Base-by-base conservation (phyloP, 1,140 invertebrate genomes). In the Neodiprion lecontei region DNA sequence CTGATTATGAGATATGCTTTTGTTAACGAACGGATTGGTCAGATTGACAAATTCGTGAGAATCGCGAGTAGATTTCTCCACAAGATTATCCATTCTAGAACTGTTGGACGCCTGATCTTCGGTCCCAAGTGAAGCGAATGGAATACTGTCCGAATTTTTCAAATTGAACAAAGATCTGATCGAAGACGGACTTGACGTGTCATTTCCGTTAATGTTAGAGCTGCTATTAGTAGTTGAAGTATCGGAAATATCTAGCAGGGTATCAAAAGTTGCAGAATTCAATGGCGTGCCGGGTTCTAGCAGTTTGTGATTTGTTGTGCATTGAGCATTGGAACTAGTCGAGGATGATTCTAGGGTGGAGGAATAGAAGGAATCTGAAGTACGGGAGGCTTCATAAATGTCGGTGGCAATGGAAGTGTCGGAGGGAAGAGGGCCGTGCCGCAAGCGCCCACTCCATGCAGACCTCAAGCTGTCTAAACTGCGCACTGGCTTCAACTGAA, bases 401-500 rank as follows among this genome's bases (percentile, higher is more conserved):
- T 78, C 79, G 61, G 75, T 67, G n/a, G 78, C 78, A 1, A 78
- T 75, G 23, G 80, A 76, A 66, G 79, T 74, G 73, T 83, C 81
- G 69, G 81, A 72, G 70, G 86, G 83, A 84, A 76, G 83, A 79
- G 78, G 85, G 78, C 78, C 85, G 79, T 83, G 85, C 80, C 82
- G 80, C 81, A 81, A 82, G 76, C 81, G 84, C 79, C 82, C 84
- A 83, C 79, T 85, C 81, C 85, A 85, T 85, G 83, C 85, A 86
- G 88, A 80, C 85, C 89, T 88, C 84, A 91, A 91, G 83, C 89
- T 91, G 84, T 91, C 90, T 85, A 91, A 88, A 84, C 90, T 91
- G 80, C 91, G 86, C 69, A 91, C 91, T 81, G 90, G 90, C 86
- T 91, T 91, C 82, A 91, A 85, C 90, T 91, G 89, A 81, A 90